Evolutionary conservation across 2,113 vertebrate genomes (phyloP), one percentile per base, ranked within the genome.

Genomic region (Clarias gariepinus): DNA sequence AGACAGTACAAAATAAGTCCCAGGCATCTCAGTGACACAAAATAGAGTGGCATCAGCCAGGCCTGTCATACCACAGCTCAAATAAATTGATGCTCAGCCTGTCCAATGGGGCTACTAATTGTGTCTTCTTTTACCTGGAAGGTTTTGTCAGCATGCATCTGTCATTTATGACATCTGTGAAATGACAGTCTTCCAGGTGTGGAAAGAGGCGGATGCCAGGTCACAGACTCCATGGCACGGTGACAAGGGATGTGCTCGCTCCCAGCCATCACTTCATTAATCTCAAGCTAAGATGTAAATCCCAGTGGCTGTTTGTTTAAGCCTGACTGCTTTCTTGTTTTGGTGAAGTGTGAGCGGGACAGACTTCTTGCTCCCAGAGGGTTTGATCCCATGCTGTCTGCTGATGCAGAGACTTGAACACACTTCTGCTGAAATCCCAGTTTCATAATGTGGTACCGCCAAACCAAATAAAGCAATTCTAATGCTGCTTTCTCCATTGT

Each of bases 101-200:
- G 90, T 95, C 94, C 93, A 95, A 92, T 92, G 92, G 93, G 91
- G 92, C 93, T 87, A 85, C 93, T 95, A 95, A 95, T 96, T 95
- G 92, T 93, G 93, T 94, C 94, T 94, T 94, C 90, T 94, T 92
- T 92, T 92, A 93, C 91, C 92, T 90, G 90, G 89, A 92, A 90
- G 90, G 84, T 89, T 93, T 93, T 94, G 94, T 95, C 93, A 94
- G 91, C 91, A 85, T 90, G 89, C 93, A 95, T 95, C 94, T 93
- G 94, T 95, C 95, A 94, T 93, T 78, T 82, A 89, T 90, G 90
- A 91, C 93, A 88, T 92, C 91, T 93, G 87, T 89, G 93, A 94
- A 93, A 93, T 94, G 94, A 94, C 94, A 94, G 93, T 92, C 90
- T 91, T 93, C 87, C 93, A 90, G 90, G 92, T 93, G 93, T 88